phyloP scores from a whole-genome alignment of 2,797 vertebrate species.

The Rhinophrynus dorsalis region DNA sequence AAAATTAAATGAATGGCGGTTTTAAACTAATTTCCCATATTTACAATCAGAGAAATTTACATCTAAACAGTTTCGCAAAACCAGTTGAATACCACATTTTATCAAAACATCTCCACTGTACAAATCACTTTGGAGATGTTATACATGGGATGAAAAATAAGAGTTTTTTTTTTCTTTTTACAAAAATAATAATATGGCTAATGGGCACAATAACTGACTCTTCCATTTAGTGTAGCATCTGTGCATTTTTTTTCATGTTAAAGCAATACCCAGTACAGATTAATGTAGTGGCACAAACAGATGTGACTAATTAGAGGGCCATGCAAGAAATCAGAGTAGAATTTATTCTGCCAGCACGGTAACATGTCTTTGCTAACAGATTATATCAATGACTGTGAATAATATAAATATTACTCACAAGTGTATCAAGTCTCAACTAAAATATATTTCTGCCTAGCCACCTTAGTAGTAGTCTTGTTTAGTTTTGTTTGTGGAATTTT shows the following conservation, averaged over 20 bases:
- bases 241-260: background rate
- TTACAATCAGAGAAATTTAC: no score
- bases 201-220: background rate
- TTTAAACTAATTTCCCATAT: background rate
- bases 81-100: no score
- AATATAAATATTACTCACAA: slow-evolving; percentile 37
- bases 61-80: no score
- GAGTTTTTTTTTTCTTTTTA: background rate
- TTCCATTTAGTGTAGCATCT: background rate
- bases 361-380: slow-evolving; percentile 24
- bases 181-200: background rate
- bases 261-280: background rate
- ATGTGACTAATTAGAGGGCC: slow-evolving; percentile 20
- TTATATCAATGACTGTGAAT: slow-evolving; percentile 42
- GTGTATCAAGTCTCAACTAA: slow-evolving; percentile 40
- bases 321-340: slow-evolving; percentile 27
- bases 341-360: slow-evolving; percentile 25
- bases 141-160: background rate
- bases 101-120: background rate
- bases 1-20: no score
- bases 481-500: background rate
- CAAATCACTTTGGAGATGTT: background rate
- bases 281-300: no score
- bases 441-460: slow-evolving; percentile 26
- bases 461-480: slow-evolving; percentile 2